phyloP scores from a whole-genome alignment of 1,140 invertebrate genomes.

The Conus ventricosus region DNA sequence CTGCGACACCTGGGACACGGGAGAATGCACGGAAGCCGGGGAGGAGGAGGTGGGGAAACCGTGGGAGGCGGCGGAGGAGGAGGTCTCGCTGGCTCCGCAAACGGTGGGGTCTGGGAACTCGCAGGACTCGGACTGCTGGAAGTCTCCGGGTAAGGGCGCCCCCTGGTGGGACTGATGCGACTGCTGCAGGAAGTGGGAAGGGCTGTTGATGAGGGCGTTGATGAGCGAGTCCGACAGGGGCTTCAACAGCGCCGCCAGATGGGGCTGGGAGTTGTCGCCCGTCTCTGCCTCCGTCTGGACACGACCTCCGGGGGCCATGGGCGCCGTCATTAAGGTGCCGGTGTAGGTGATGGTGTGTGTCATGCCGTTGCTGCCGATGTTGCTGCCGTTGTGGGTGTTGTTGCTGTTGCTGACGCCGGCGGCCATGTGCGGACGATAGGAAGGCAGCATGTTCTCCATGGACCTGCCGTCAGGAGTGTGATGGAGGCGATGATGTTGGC shows the following conservation, averaged over 20 bases:
- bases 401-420: constrained; percentile 19
- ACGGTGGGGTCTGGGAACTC: constrained; percentile 14
- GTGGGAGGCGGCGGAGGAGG: not conserved
- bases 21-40: constrained; percentile 48
- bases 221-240: constrained; percentile 65
- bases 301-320: constrained; percentile 54
- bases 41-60: constrained; percentile 41
- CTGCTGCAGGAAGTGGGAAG: constrained; percentile 41
- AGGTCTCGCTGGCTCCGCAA: constrained; percentile 29
- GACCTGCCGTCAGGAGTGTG: constrained; percentile 61
- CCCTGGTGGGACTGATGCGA: constrained; percentile 18
- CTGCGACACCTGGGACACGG: constrained; percentile 42
- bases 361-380: constrained; percentile 27
- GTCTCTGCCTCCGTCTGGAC: constrained; percentile 45
- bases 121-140: not conserved
- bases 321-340: constrained; percentile 70
- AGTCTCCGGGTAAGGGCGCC: not conserved
- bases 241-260: constrained; percentile 60
- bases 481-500: constrained; percentile 66
- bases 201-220: constrained; percentile 56
- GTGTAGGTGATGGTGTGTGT: constrained; percentile 73
- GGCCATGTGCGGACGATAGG: constrained; percentile 37
- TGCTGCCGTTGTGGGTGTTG: constrained; percentile 21
- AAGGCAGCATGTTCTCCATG: constrained; percentile 55
- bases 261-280: constrained; percentile 48